Conservation (phyloP, 92 coral and sea anemone species). For the Heteractis magnifica region DNA sequence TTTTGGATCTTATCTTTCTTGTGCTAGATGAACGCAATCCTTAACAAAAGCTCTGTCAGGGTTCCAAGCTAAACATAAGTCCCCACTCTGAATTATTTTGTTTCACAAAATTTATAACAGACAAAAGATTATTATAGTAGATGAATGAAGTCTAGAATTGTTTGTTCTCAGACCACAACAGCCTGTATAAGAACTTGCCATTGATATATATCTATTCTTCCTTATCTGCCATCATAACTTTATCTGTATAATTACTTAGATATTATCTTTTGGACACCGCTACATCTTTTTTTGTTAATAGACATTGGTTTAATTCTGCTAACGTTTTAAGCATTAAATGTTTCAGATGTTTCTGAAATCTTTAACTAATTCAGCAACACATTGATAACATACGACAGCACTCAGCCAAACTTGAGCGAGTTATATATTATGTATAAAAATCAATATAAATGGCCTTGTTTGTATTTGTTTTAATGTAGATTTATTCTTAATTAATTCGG, state of each 20-base stretch:
- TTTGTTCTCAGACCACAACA: background rate
- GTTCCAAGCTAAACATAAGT: slow-evolving; percentile 9
- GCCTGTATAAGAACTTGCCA: slow-evolving; percentile 5
- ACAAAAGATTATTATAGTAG: background rate
- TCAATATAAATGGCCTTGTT: slow-evolving; percentile 4
- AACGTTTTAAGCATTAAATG: background rate
- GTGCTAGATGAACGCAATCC: background rate
- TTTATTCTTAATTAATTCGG: slow-evolving; percentile 11
- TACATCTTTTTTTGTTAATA: background rate
- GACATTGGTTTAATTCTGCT: background rate
- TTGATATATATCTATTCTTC: background rate
- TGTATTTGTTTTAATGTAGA: slow-evolving; percentile 5
- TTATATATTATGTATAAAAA: background rate
- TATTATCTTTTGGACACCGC: slow-evolving; percentile 7
- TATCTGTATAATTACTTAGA: slow-evolving; percentile 22
- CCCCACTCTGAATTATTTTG: background rate
- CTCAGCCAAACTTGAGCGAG: background rate
- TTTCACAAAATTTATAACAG: background rate
- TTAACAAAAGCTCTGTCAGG: slow-evolving; percentile 9
- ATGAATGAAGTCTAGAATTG: slow-evolving; percentile 11
- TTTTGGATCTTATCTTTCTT: slow-evolving; percentile 16
- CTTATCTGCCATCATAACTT: slow-evolving; percentile 40
- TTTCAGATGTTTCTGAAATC: slow-evolving; percentile 4
- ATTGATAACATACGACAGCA: slow-evolving; percentile 8
- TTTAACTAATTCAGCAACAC: background rate